These are phyloP conservation scores for Odontophorus gujanensis DNA, from an alignment of 2,113 vertebrate genomes.

Conservation along the genomic window DNA sequence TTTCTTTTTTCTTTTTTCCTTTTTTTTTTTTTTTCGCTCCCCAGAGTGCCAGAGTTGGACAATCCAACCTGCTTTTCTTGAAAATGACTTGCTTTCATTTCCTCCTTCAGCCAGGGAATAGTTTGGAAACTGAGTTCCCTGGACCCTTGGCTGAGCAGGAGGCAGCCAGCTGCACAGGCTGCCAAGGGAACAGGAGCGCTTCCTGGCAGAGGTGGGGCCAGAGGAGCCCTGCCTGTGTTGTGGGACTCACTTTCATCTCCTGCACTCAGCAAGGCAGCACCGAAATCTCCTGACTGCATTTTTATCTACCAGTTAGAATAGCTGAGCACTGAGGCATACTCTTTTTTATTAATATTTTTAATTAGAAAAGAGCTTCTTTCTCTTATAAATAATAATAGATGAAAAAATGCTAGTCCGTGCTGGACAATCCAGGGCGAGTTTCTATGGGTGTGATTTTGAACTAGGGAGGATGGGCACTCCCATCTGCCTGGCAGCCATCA, in stretches of 20 bases:
- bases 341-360: not conserved
- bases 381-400: conserved; percentile 69
- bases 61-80: conserved; percentile 25
- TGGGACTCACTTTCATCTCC: conserved; percentile 10
- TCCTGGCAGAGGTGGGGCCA: conserved; percentile 34
- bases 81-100: conserved; percentile 54
- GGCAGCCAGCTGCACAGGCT: conserved; percentile 11
- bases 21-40: not conserved
- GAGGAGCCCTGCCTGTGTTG: not conserved
- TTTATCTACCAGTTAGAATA: conserved; percentile 14
- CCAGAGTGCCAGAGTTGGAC: not conserved
- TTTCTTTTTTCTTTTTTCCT: not conserved
- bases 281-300: conserved; percentile 7
- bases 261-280: not conserved
- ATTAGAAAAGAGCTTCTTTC: not conserved
- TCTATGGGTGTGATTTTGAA: conserved; percentile 55
- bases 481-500: conserved; percentile 27
- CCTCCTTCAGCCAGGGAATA: conserved; percentile 53
- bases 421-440: conserved; percentile 58
- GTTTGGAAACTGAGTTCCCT: conserved; percentile 41
- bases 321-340: conserved; percentile 16
- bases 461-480: not conserved
- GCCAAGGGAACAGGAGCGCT: conserved; percentile 50
- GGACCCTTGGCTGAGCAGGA: conserved; percentile 14
- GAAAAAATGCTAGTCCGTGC: conserved; percentile 67